A percentile compares a stretch with the other conserved stretches of the same genome.
These are phyloP conservation scores for Sweltsa coloradensis DNA, from an alignment of 1,140 invertebrate species.

Conservation along the genomic window DNA sequence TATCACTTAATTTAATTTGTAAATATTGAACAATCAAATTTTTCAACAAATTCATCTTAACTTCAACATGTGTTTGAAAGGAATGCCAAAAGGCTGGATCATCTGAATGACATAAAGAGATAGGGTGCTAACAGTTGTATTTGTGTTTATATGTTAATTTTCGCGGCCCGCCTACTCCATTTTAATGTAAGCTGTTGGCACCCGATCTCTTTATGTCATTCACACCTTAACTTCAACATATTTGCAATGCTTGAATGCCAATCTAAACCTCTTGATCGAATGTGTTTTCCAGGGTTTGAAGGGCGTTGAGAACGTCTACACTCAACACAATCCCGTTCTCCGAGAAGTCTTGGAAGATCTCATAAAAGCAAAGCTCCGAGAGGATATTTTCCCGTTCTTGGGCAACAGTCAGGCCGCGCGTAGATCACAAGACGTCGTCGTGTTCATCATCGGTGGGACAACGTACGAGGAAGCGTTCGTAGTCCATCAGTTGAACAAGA, in stretches of 20 bases:
- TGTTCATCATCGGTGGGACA: slow-evolving; percentile 92
- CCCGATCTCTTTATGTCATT: too few relatives aligned
- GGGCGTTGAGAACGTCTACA: slow-evolving; percentile 96
- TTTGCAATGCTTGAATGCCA: too few relatives aligned
- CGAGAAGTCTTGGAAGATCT: slow-evolving; percentile 80
- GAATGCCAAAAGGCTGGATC: too few relatives aligned
- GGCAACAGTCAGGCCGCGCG: slow-evolving; percentile 28
- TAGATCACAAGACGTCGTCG: slow-evolving; percentile 70
- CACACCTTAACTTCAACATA: too few relatives aligned
- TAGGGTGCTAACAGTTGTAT: background rate
- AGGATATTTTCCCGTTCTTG: slow-evolving; percentile 70
- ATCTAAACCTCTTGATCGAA: too few relatives aligned
- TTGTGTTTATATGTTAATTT: slow-evolving; percentile 3
- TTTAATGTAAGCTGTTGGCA: too few relatives aligned
- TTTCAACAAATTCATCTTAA: too few relatives aligned
- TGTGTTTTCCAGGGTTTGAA: slow-evolving; percentile 62
- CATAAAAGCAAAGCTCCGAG: slow-evolving; percentile 73
- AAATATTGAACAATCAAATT: too few relatives aligned
- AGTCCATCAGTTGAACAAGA: slow-evolving; percentile 74
- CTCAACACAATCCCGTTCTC: slow-evolving; percentile 82
- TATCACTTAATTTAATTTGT: too few relatives aligned
- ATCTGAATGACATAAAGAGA: too few relatives aligned
- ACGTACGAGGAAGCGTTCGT: slow-evolving; percentile 92
- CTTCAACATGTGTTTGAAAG: too few relatives aligned
- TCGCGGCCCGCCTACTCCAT: too few relatives aligned